Conservation (phyloP, 1,140 invertebrate genomes). For the Atopsyche davidsoni region DNA sequence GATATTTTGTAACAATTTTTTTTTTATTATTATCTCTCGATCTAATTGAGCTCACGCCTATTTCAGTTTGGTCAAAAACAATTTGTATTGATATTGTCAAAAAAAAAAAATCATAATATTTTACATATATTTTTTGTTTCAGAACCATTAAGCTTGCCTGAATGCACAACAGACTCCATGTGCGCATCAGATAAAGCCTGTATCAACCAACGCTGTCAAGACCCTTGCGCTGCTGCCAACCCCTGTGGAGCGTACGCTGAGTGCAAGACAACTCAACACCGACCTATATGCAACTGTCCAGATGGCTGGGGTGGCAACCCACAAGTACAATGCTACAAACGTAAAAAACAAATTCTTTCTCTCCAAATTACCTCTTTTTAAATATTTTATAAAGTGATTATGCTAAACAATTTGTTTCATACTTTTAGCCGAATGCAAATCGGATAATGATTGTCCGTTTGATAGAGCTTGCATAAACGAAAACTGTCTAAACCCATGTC, state of each 20-base stretch:
- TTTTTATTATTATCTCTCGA: no score
- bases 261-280: conserved; percentile 65
- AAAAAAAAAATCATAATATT: conserved; percentile 2
- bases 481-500: conserved; percentile 76
- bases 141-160: conserved; percentile 40
- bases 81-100: neutral
- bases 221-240: conserved; percentile 68
- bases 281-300: conserved; percentile 75
- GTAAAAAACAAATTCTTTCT: conserved; percentile 54
- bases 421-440: conserved; percentile 72
- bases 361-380: neutral
- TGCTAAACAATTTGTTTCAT: conserved; percentile 18
- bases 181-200: conserved; percentile 73
- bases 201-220: conserved; percentile 67
- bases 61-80: no score
- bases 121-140: neutral
- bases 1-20: conserved; percentile 12
- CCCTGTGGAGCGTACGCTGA: conserved; percentile 75
- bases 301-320: conserved; percentile 82
- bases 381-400: neutral
- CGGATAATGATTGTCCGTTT: conserved; percentile 76
- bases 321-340: conserved; percentile 76
- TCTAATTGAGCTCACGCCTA: no score
- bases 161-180: conserved; percentile 65
- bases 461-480: conserved; percentile 74